These are phyloP conservation scores for Anguilla pacifica DNA, from an alignment of 2,797 vertebrate species.

Conservation along the genomic window DNA sequence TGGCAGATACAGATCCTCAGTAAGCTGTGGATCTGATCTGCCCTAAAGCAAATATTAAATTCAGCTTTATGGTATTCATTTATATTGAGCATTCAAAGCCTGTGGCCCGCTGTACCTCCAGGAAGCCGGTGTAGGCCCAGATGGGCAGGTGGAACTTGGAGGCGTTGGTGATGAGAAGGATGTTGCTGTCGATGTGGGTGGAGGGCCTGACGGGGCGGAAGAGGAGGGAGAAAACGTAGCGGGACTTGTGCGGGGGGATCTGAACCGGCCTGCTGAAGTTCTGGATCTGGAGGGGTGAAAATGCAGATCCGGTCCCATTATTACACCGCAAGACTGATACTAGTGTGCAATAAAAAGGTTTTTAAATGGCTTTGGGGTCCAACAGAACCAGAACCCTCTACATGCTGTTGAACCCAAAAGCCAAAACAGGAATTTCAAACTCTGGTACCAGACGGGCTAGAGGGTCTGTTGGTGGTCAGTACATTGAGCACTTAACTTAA, in stretches of 20 bases:
- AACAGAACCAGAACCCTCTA: neutral
- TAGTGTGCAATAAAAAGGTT: too few species aligned
- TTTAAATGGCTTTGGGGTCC: neutral
- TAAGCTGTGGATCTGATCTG: neutral
- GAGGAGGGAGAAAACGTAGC: slow-evolving; percentile 90
- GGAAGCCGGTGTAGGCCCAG: slow-evolving; percentile 94
- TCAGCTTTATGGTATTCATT: neutral
- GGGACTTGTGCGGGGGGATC: slow-evolving; percentile 87
- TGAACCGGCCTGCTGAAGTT: slow-evolving; percentile 92
- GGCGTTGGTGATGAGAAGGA: slow-evolving; percentile 95
- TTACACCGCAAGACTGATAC: neutral
- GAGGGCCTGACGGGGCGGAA: slow-evolving; percentile 92
- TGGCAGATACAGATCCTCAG: neutral
- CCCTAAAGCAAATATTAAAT: neutral
- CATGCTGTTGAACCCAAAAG: neutral
- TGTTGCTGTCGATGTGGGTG: slow-evolving; percentile 94
- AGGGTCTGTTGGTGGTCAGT: neutral
- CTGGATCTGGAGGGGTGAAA: slow-evolving; percentile 77
- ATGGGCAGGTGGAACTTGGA: slow-evolving; percentile 97
- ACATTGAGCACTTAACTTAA: neutral
- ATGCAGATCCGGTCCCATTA: neutral
- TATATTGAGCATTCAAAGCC: neutral
- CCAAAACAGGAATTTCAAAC: neutral
- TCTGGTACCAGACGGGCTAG: too few species aligned
- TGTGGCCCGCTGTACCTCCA: slow-evolving; percentile 79